A percentile compares a stretch with the other conserved stretches of the same genome.
phyloP scores from a whole-genome alignment of 2,113 vertebrate genomes.

The Oncorhynchus kisutch region DNA sequence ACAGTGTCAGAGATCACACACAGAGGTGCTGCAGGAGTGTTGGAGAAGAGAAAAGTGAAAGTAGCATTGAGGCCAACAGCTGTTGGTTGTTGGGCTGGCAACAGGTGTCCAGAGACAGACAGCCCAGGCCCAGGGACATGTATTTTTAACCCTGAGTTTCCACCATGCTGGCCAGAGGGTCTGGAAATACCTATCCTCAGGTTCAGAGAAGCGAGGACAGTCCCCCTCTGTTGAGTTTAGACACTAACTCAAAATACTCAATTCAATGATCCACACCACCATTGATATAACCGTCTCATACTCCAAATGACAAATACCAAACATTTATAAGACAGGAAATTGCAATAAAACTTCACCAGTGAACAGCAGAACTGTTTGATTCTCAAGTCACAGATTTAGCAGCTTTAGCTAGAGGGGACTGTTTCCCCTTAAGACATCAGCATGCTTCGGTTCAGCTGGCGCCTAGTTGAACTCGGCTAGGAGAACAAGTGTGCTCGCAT shows the following conservation, averaged over 20 bases:
- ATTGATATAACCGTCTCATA: too few species aligned
- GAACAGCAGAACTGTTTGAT: background rate
- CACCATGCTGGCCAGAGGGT: conserved; percentile 51
- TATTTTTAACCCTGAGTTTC: conserved; percentile 72
- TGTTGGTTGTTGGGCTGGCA: conserved; percentile 45
- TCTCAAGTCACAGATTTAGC: background rate
- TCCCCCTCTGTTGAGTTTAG: too few species aligned
- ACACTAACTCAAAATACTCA: too few species aligned
- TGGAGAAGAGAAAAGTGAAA: conserved; percentile 22
- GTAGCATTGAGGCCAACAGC: conserved; percentile 56
- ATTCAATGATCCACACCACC: too few species aligned
- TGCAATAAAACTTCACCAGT: background rate
- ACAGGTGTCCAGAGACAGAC: conserved; percentile 2
- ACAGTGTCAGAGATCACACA: conserved; percentile 2
- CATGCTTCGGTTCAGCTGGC: too few species aligned
- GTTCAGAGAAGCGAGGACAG: too few species aligned
- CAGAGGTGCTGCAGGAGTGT: conserved; percentile 12
- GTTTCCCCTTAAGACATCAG: background rate
- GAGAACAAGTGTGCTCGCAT: too few species aligned
- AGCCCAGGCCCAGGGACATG: conserved; percentile 29
- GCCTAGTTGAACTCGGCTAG: too few species aligned
- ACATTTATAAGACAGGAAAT: background rate
- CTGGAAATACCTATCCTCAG: conserved; percentile 27
- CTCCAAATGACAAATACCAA: too few species aligned
- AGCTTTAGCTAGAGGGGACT: background rate